Conservation (phyloP, 2,113 vertebrate genomes). For the Strix aluco region DNA sequence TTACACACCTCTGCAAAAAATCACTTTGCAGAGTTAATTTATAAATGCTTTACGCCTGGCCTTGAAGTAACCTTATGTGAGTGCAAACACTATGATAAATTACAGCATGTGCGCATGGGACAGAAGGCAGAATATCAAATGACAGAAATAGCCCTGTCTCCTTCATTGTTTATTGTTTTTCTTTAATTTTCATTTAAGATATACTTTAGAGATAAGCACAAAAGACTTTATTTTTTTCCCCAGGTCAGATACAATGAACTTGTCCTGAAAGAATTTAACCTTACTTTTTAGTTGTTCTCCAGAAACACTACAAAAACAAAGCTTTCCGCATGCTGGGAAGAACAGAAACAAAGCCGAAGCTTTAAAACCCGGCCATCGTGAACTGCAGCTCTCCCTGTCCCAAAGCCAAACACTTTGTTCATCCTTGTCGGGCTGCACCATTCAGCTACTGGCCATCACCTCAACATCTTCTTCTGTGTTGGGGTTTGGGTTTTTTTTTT, state of each 20-base stretch:
- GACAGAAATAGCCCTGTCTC: not conserved
- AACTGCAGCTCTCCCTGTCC: not conserved
- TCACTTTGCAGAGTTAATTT: not conserved
- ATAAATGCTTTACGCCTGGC: not conserved
- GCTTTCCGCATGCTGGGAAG: not conserved
- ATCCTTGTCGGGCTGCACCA: not conserved
- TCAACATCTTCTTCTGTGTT: not conserved
- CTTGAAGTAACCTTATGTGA: not conserved
- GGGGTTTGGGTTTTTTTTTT: not conserved
- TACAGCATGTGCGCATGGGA: not conserved
- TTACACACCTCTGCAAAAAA: not conserved
- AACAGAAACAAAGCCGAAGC: not conserved
- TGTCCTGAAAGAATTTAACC: slow-evolving; percentile 36
- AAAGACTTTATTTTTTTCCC: not conserved
- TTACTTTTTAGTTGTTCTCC: not conserved
- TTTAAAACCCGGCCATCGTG: fast-evolving
- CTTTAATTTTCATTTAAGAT: not conserved
- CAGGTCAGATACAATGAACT: not conserved
- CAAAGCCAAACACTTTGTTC: not conserved
- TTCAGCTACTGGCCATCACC: not conserved
- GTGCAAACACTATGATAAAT: not conserved
- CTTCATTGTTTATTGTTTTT: not conserved
- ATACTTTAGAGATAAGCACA: not conserved
- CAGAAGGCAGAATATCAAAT: not conserved
- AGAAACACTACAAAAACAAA: not conserved